A percentile compares a stretch with the other conserved stretches of the same genome.
Evolutionary conservation across 1,140 invertebrate genomes (phyloP).

Genomic region (Conus betulinus): DNA sequence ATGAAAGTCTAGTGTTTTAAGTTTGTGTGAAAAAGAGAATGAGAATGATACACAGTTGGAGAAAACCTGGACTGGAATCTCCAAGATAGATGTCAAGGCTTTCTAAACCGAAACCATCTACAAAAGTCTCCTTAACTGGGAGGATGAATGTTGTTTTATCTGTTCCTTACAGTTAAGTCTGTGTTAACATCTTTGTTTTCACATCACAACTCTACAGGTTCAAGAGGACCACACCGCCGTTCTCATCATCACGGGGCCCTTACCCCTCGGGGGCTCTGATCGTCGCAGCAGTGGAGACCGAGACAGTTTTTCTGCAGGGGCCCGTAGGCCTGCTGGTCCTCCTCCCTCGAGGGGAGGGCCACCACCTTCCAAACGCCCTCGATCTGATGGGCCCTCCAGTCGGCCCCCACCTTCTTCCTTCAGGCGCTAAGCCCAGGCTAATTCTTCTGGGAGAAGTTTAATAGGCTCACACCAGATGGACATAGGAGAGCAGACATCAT

Average conservation of each 20-base stretch:
- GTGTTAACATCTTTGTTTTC: not conserved
- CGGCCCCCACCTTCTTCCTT: slow-evolving; percentile 22
- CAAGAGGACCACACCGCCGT: slow-evolving; percentile 34
- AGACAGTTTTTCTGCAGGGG: slow-evolving; percentile 23
- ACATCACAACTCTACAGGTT: slow-evolving; percentile 14
- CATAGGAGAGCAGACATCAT: not conserved
- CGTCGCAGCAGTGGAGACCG: slow-evolving; percentile 35
- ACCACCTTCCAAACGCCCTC: slow-evolving; percentile 29
- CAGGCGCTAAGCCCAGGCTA: slow-evolving; percentile 13
- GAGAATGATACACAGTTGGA: too few relatives aligned
- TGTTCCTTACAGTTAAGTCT: too few relatives aligned
- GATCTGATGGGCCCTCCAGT: slow-evolving; percentile 25
- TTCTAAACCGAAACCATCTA: too few relatives aligned
- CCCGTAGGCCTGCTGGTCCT: slow-evolving; percentile 22
- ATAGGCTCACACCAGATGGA: not conserved
- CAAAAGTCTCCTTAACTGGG: too few relatives aligned
- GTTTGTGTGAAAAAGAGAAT: too few relatives aligned
- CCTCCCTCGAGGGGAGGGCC: slow-evolving; percentile 25
- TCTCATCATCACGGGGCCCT: slow-evolving; percentile 25
- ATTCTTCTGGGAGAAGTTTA: not conserved
- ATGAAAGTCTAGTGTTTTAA: too few relatives aligned
- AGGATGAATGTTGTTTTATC: too few relatives aligned
- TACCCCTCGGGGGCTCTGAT: slow-evolving; percentile 30
- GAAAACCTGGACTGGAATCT: too few relatives aligned
- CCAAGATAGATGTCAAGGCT: too few relatives aligned